A percentile compares a stretch with the other conserved stretches of the same genome.
Evolutionary conservation across 1,140 invertebrate genomes (phyloP).

Genomic region (Nixonia krombeini): DNA sequence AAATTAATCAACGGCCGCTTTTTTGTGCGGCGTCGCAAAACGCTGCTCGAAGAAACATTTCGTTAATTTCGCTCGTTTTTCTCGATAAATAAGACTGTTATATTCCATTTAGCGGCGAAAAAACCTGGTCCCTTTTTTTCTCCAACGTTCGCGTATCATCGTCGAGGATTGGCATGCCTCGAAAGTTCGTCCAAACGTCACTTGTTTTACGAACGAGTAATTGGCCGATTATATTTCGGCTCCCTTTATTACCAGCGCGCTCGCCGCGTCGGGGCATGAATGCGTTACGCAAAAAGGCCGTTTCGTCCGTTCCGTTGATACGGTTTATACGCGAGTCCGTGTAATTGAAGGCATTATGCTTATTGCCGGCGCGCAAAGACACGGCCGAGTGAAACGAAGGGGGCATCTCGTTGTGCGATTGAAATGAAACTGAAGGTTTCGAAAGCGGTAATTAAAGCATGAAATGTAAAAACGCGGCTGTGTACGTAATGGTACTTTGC

Average conservation of each 20-base stretch:
- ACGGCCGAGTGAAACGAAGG: not conserved
- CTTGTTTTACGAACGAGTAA: conserved; percentile 23
- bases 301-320: conserved; percentile 9
- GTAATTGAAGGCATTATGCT: conserved; percentile 23
- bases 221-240: conserved; percentile 32
- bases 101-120: too few species aligned
- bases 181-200: conserved; percentile 7
- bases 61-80: too few species aligned
- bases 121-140: too few species aligned
- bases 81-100: too few species aligned
- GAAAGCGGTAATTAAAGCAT: too few species aligned
- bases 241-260: conserved; percentile 3
- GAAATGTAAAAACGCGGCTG: too few species aligned
- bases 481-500: too few species aligned
- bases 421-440: too few species aligned
- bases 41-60: too few species aligned
- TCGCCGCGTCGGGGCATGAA: not conserved
- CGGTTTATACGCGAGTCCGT: conserved; percentile 8
- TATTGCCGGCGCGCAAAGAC: conserved; percentile 16
- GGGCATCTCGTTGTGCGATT: too few species aligned
- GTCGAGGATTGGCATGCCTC: conserved; percentile 6
- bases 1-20: too few species aligned
- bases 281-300: conserved; percentile 9
- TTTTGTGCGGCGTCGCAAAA: too few species aligned
- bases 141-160: conserved; percentile 15